Evolutionary conservation across 1,140 invertebrate genomes (phyloP).

Genomic region (Zaprionus lachaisei): DNA sequence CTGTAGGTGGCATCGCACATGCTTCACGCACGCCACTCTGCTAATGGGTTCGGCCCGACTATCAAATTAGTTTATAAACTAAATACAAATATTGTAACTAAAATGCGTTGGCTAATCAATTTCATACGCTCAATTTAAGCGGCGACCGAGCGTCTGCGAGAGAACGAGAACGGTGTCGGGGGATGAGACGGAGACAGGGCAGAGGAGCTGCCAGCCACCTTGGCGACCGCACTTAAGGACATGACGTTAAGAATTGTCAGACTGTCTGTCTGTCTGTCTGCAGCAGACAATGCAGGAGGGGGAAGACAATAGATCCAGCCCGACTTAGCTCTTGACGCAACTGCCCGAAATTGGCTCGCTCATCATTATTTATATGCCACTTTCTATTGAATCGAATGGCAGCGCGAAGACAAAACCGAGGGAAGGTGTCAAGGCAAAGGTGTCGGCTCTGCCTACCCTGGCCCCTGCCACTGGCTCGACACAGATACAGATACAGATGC

Average conservation of each 20-base stretch:
- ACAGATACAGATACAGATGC: constrained; percentile 28
- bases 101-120: constrained; percentile 74
- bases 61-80: constrained; percentile 76
- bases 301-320: constrained; percentile 47
- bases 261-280: constrained; percentile 46
- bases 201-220: constrained; percentile 52
- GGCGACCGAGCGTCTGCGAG: constrained; percentile 66
- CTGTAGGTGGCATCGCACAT: constrained; percentile 42
- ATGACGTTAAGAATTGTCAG: constrained; percentile 23
- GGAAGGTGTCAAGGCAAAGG: constrained; percentile 76
- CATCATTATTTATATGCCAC: constrained; percentile 79
- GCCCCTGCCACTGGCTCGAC: not conserved
- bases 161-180: constrained; percentile 8
- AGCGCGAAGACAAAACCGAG: constrained; percentile 36
- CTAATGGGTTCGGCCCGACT: constrained; percentile 42
- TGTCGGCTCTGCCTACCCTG: constrained; percentile 53
- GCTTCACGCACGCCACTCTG: constrained; percentile 50
- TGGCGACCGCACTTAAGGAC: constrained; percentile 72
- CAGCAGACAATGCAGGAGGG: constrained; percentile 45
- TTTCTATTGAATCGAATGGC: constrained; percentile 68
- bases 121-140: constrained; percentile 70
- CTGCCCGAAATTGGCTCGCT: constrained; percentile 76
- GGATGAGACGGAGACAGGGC: not conserved
- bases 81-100: constrained; percentile 70
- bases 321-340: constrained; percentile 70